A percentile compares a stretch with the other conserved stretches of the same genome.
Evolutionary conservation across 2,888 invertebrate species (phyloP).

Genomic region (Ctenicera cuprea): DNA sequence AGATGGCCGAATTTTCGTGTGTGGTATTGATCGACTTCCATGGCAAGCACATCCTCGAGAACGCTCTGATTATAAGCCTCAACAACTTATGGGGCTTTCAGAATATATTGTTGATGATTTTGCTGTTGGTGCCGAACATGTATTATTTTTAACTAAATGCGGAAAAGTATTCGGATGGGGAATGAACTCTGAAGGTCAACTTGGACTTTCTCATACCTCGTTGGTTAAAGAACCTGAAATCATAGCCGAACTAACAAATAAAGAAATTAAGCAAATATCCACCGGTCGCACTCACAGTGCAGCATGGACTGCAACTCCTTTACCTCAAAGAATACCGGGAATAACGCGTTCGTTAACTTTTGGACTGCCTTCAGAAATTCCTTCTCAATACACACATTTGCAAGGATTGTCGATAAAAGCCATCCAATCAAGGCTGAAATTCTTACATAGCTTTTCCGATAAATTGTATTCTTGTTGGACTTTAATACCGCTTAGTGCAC

Average conservation of each 20-base stretch:
- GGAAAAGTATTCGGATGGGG: conserved; percentile 79
- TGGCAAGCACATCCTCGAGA: conserved; percentile 75
- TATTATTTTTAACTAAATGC: conserved; percentile 75
- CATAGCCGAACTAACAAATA: conserved; percentile 73
- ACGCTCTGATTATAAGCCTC: conserved; percentile 74
- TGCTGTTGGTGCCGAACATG: conserved; percentile 78
- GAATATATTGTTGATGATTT: conserved; percentile 76
- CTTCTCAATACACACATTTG: conserved; percentile 76
- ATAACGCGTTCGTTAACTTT: conserved; percentile 73
- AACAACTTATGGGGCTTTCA: conserved; percentile 72
- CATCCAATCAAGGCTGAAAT: conserved; percentile 75
- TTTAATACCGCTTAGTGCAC: conserved; percentile 72
- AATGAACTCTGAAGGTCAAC: conserved; percentile 78
- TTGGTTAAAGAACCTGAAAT: conserved; percentile 76
- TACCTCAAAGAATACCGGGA: conserved; percentile 74
- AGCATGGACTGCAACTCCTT: conserved; percentile 77
- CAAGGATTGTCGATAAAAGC: conserved; percentile 73
- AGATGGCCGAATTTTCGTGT: conserved; percentile 77
- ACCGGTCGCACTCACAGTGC: conserved; percentile 79
- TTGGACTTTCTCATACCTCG: conserved; percentile 77
- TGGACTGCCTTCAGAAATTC: conserved; percentile 75
- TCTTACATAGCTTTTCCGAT: conserved; percentile 79
- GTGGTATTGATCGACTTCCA: conserved; percentile 77
- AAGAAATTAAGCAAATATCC: conserved; percentile 77
- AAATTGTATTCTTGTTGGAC: conserved; percentile 78